Evolutionary conservation across 2,888 invertebrate genomes (phyloP), one percentile per base, ranked within the genome.

Genomic region (Belgica antarctica): DNA sequence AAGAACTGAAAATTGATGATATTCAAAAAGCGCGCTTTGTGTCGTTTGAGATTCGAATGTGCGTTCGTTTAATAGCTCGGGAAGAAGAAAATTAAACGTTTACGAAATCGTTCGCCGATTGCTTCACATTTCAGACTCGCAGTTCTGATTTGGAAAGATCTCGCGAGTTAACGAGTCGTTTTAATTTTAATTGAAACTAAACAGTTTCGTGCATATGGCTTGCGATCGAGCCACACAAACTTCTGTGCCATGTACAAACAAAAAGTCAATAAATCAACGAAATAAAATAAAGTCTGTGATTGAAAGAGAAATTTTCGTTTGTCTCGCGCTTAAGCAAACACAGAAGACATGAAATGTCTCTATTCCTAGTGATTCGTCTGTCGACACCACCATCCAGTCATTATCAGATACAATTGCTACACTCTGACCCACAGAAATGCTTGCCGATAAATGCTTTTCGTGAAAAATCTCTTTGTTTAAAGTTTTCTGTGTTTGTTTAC

Each of bases 241-340:
- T 31, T 31, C 34, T 31, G 15, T n/a, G 12, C 41, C 4, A 25
- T 63, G 28, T 28, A n/a, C 15, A 66, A 25, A 47, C 47, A 27
- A 46, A 66, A 66, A 27, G 17, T 47, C 46, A 52, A 68, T 52
- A 57, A 68, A 68, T 68, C 68, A 31, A 57, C 25, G 25, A 59
- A 59, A 22, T 22, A 22, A 22, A 52, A 15, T 12, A 24, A 27
- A 19, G 25, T 27, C 27, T 59, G 59, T 25, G 25, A 25, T 59
- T 59, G 59, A 59, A 59, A 59, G 59, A 59, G 59, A 59, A 59
- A 59, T 59, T 59, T n/a, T 59, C 25, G 25, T 59, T 59, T 59
- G 52, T 52, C 17, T 52, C 17, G 4, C 52, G 52, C 5, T 59
- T 17, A 22, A 57, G 2, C 2, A 57, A 57, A 57, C 19, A 57